These are phyloP conservation scores for Cephus pygmeus DNA, from an alignment of 2,888 invertebrate genomes.

Conservation along the genomic window DNA sequence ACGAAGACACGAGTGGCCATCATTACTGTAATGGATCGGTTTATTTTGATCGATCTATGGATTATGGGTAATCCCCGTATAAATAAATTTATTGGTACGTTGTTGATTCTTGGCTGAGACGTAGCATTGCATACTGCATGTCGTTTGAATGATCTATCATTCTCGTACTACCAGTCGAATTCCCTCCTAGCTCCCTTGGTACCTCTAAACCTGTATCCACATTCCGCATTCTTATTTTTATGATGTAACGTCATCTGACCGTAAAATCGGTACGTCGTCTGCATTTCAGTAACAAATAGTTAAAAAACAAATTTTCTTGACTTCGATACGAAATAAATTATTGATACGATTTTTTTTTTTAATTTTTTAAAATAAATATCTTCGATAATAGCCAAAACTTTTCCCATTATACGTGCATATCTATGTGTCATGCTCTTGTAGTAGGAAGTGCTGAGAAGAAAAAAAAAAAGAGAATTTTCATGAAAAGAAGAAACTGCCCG, in stretches of 20 bases:
- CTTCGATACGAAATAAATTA: neutral
- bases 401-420: neutral
- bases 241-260: neutral
- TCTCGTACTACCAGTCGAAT: slow-evolving; percentile 5
- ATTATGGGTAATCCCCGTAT: slow-evolving; percentile 22
- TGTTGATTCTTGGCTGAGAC: slow-evolving; percentile 11
- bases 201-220: neutral
- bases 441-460: neutral
- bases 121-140: slow-evolving; percentile 2
- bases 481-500: slow-evolving; percentile 1
- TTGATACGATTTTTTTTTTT: too few species aligned
- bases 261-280: neutral
- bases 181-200: neutral
- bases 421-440: neutral
- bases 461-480: neutral
- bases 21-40: slow-evolving; percentile 23
- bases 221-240: neutral
- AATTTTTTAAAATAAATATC: too few species aligned
- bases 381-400: neutral
- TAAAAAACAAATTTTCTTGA: neutral
- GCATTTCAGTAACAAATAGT: neutral
- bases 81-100: slow-evolving; percentile 25
- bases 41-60: slow-evolving; percentile 24
- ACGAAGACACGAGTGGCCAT: slow-evolving; percentile 22
- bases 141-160: slow-evolving; percentile 21